Base-by-base conservation (phyloP, 1,140 invertebrate species). In the Drosophila suzukii region DNA sequence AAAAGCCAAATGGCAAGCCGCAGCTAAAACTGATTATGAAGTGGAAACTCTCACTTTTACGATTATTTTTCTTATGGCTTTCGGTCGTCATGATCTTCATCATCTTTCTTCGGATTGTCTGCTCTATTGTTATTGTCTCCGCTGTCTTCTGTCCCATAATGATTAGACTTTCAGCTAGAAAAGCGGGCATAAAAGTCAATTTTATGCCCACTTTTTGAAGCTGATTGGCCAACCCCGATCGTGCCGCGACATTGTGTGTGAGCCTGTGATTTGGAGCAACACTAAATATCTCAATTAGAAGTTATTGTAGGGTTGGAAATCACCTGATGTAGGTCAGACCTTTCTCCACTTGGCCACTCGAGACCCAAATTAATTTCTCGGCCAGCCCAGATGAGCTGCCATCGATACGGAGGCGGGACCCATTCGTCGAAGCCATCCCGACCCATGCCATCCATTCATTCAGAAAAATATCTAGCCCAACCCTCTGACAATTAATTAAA, bases 41-140 rank as follows among this genome's bases (percentile, higher is more conserved):
- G 83, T 88, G 83, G 76, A 89, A 89, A 89, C 84, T 89, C 84
- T 89, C 84, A 89, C 84, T 89, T 89, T 89, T 89, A 89, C 74
- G 84, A 89, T 84, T 89, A 89, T 89, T 89, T 89, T 89, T 89
- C 77, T 89, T 88, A 71, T 80, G 60, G 84, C 84, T 88, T 88
- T 88, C 76, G 77, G 80, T 84, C 62, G 63, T 72, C 73, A 77
- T 84, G 55, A 75, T 70, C 67, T 55, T 41, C 56, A 53, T 70
- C 70, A 49, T 59, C 62, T 70, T 38, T 57, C 36, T 38, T 34
- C 34, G 20, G 27, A 47, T 57, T 77, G 36, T 58, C 46, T 46
- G 72, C 46, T 17, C 27, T 49, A 49, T 80, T 79, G 66, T 61
- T 78, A 61, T 83, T 80, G 76, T 89, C 58, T 88, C 60, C 63